Percentiles rank a stretch among this genome's conserved stretches.
Evolutionary conservation across 2,888 invertebrate genomes (phyloP).

Genomic region (Sacculina carcini): DNA sequence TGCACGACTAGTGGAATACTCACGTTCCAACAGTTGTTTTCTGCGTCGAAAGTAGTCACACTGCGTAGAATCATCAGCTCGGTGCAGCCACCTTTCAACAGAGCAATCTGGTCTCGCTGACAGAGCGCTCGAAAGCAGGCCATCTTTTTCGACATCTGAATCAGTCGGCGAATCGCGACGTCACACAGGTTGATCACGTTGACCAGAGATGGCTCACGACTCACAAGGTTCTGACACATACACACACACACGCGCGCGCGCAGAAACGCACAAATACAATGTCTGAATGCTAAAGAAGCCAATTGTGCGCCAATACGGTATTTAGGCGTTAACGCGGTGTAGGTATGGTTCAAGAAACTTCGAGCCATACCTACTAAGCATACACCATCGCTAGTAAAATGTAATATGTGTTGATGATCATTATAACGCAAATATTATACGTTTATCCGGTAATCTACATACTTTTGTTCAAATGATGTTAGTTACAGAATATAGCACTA

Average conservation of each 20-base stretch:
- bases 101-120: conserved; percentile 68
- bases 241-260: not conserved
- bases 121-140: conserved; percentile 70
- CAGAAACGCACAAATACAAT: not conserved
- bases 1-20: conserved; percentile 6
- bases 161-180: conserved; percentile 53
- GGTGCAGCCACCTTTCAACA: conserved; percentile 76
- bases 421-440: no score
- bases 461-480: no score
- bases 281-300: no score
- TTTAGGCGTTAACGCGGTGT: no score
- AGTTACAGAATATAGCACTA: no score
- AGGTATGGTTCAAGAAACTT: no score
- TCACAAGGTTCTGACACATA: conserved; percentile 9
- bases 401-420: no score
- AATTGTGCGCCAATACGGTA: no score
- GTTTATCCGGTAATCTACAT: no score
- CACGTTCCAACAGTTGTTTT: conserved; percentile 71
- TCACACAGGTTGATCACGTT: conserved; percentile 75
- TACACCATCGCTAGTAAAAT: no score
- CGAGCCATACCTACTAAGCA: no score
- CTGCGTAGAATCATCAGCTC: conserved; percentile 88
- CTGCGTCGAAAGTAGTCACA: conserved; percentile 68
- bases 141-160: conserved; percentile 31
- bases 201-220: conserved; percentile 24